Evolutionary conservation across 2,888 invertebrate species (phyloP).

Genomic region (Volucella inanis): DNA sequence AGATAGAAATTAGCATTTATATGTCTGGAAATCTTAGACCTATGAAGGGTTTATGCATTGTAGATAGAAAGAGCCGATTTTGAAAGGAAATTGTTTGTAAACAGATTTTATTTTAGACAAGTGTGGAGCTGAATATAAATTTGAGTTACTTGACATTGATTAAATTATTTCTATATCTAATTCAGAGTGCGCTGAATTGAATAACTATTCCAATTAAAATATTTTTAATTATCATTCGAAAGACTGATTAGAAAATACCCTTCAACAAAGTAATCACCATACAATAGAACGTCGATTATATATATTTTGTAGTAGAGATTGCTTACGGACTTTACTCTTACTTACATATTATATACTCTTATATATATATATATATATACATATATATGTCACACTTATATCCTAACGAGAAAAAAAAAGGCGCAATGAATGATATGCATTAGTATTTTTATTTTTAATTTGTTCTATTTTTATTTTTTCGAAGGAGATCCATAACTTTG

Average conservation of each 20-base stretch:
- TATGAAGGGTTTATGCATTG: conserved; percentile 59
- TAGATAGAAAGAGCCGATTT: conserved; percentile 7
- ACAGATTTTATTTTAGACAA: background rate
- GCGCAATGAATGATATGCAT: conserved; percentile 83
- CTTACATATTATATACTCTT: conserved; percentile 14
- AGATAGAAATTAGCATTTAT: conserved; percentile 30
- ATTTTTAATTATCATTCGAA: background rate
- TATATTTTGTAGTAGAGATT: conserved; percentile 59
- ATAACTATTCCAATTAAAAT: background rate
- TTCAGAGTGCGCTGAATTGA: background rate
- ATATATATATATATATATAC: conserved; percentile 17
- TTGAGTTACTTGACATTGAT: too few species aligned
- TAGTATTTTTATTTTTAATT: conserved; percentile 77
- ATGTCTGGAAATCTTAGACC: conserved; percentile 32
- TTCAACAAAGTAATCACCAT: conserved; percentile 29
- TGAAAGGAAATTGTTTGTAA: background rate
- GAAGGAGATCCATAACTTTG: conserved; percentile 41
- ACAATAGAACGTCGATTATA: conserved; percentile 1
- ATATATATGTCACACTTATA: conserved; percentile 66
- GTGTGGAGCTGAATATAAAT: too few species aligned
- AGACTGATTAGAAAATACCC: conserved; percentile 30
- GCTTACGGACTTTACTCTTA: conserved; percentile 65
- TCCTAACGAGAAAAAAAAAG: conserved; percentile 79
- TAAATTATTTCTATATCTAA: too few species aligned
- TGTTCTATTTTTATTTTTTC: conserved; percentile 68